Base-by-base conservation (phyloP, 64 coral and sea anemone genomes). In the Acropora tenuis region DNA sequence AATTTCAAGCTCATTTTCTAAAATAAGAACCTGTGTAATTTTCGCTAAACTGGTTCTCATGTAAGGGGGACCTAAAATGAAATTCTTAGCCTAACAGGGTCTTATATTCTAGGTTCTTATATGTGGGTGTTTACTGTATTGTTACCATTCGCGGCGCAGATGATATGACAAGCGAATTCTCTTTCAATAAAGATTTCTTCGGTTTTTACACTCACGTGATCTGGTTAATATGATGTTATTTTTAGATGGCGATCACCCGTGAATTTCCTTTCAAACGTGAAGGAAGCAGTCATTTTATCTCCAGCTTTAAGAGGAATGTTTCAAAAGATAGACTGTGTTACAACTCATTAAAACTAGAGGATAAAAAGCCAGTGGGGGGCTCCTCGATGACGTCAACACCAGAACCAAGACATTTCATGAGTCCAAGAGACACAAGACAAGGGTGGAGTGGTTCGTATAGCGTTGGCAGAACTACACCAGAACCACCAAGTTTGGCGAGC, bases 361-460 rank as follows among this genome's bases (percentile, higher is more conserved):
- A 61, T 7, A 69, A 84, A 84, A 69, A 15, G 13, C 41, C 57
- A 13, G 57, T 83, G 80, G 16, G 63, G 57, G 80, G 44, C 69
- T 69, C 60, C 41, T 63, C 81, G n/a, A 71, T 59, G 60, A 68
- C 81, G 13, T 84, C 81, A 48, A 84, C 81, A 48, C 81, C 63
- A 43, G 80, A 63, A 67, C 57, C 17, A 16, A 9, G 10, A 55
- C 5, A 55, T 55, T 55, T 55, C 52, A 55, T 68, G 12, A 68
- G 63, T 13, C 63, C 63, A n/a, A 0, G 63, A 68, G 63, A 13
- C 5, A 55, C 1, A 55, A 55, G 52, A 2, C 52, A 55, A 55
- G 6, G 5, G 52, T 5, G 10, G 10, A 55, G 52, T 55, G 52
- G 52, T 55, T 7, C 10, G 0, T 55, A 55, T 10, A 55, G 10